Conservation (phyloP, 2,113 vertebrate species). For the Poeciliopsis occidentalis region DNA sequence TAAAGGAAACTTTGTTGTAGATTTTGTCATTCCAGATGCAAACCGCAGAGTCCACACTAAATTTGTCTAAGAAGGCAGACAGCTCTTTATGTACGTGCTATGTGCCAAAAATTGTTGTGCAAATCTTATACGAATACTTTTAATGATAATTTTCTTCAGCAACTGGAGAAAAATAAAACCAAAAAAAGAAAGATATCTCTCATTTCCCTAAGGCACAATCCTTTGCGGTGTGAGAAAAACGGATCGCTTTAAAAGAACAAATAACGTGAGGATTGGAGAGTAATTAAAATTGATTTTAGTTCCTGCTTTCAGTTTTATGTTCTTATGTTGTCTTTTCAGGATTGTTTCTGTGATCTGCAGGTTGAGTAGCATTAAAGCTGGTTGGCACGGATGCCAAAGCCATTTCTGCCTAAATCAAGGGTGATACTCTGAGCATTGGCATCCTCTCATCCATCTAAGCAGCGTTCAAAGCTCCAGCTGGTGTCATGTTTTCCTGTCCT, state of each 20-base stretch:
- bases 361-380: constrained; percentile 6
- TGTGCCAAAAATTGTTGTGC: not conserved
- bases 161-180: not conserved
- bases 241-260: not conserved
- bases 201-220: not conserved
- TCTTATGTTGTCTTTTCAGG: not conserved
- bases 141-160: not conserved
- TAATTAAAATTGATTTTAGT: not conserved
- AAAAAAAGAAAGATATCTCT: too few species aligned
- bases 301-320: not conserved
- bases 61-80: not conserved
- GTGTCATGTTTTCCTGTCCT: constrained; percentile 76
- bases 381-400: constrained; percentile 30
- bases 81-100: not conserved
- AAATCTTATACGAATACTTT: not conserved
- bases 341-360: constrained; percentile 18
- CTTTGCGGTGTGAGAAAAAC: not conserved
- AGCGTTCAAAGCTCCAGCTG: constrained; percentile 55
- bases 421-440: constrained; percentile 16
- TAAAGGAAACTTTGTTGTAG: not conserved
- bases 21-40: not conserved
- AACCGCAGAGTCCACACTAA: not conserved
- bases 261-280: not conserved
- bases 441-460: constrained; percentile 47
- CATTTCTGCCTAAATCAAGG: constrained; percentile 20